Conservation (phyloP, 2,113 vertebrate species). For the Porphyrio hochstetteri region DNA sequence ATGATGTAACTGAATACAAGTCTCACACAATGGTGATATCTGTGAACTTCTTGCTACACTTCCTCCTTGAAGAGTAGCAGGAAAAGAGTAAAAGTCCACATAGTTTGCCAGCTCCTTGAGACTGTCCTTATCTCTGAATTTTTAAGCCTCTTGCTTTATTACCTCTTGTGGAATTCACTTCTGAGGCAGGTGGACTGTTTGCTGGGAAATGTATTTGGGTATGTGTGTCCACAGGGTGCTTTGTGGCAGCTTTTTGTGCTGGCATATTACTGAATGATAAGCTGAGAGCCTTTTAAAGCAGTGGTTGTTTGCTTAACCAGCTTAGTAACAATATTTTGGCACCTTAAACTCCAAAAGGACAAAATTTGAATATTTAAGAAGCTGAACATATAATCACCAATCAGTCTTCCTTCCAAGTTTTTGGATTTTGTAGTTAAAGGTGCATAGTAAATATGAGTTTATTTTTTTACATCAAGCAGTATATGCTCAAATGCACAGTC, state of each 20-base stretch:
- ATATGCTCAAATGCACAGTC: background rate
- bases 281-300: background rate
- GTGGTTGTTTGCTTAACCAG: background rate
- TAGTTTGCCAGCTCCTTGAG: background rate
- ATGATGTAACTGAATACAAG: background rate
- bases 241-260: background rate
- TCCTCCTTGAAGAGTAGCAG: background rate
- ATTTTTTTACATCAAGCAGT: background rate
- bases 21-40: rapidly evolving
- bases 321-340: background rate
- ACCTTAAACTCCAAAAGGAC: background rate
- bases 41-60: background rate
- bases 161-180: background rate
- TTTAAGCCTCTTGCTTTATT: background rate
- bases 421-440: background rate
- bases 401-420: background rate
- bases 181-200: background rate
- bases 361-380: background rate
- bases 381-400: background rate
- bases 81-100: background rate
- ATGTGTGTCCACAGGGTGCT: background rate
- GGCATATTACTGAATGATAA: background rate
- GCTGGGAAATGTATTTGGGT: background rate
- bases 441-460: background rate
- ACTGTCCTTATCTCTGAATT: background rate